Evolutionary conservation across 2,888 invertebrate species (phyloP), one percentile per base, ranked within the genome.

Genomic region (Rhagonycha fulva): DNA sequence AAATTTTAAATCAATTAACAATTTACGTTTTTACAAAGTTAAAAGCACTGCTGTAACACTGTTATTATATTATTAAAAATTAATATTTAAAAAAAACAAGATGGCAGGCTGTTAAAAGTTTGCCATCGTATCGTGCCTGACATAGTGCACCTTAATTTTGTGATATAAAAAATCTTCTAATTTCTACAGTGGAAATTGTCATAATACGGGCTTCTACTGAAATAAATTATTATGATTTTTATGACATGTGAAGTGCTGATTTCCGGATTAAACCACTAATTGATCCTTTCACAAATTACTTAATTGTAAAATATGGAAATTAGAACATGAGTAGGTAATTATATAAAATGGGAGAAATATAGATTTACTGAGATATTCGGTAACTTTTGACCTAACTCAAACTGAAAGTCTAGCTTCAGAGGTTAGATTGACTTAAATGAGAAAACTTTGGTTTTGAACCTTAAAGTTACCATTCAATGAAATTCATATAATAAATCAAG

Each of bases 351-450:
- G n/a, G 47, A 47, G 47, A 47, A 47, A 47, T 47, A 47, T 47
- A 47, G 47, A n/a, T 47, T 47, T 47, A 47, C 47, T 47, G 47
- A 47, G 47, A 47, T 47, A 47, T 11, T 23, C 23, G 66, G 47
- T 30, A 26, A 62, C 66, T 72, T 24, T 60, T n/a, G 28, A 74
- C 69, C 74, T 74, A 74, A 74, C 68, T 74, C 74, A 74, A 74
- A 74, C 68, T 74, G 69, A 74, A 74, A 74, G 69, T 63, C 69
- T 23, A 74, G 69, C 69, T 74, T 70, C 24, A 12, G 47, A 66
- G 24, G 23, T 66, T 63, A 26, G 62, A 62, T 61, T 62, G 32
- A 74, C 69, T 74, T 74, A 19, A 69, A 74, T 74, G 68, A 63
- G 62, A 26, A 70, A 74, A 70, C 70, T 28, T 60, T 74, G 63